Percentiles rank a stretch among this genome's conserved stretches.
Evolutionary conservation across 1,140 invertebrate species (phyloP).

Genomic region (Coelopa frigida): DNA sequence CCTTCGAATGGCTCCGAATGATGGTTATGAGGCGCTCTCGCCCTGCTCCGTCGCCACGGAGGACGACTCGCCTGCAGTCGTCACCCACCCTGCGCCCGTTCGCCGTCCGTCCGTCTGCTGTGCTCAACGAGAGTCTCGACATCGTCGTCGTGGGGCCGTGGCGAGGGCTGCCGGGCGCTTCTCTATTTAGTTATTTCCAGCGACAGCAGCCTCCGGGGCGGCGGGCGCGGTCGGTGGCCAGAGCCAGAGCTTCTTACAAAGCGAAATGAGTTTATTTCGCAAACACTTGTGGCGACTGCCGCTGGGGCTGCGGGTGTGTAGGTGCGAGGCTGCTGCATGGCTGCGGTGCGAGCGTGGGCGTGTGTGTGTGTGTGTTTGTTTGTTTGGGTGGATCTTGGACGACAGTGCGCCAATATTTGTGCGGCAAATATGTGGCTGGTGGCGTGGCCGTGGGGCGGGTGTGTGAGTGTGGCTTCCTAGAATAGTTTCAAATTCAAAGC

Average conservation of each 20-base stretch:
- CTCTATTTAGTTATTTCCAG: background rate
- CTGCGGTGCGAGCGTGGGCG: background rate
- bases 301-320: background rate
- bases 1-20: constrained; percentile 45
- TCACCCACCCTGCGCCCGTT: no score
- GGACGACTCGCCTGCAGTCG: no score
- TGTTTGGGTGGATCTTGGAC: background rate
- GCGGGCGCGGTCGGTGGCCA: background rate
- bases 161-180: no score
- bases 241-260: constrained; percentile 37
- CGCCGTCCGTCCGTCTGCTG: no score
- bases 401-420: no score
- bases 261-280: constrained; percentile 42
- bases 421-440: no score
- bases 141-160: background rate
- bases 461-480: no score
- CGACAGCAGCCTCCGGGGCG: background rate
- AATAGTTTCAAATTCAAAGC: no score
- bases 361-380: background rate
- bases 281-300: constrained; percentile 39
- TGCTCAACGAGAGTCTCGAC: no score
- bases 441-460: no score
- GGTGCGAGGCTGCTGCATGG: background rate
- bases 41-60: constrained; percentile 34
- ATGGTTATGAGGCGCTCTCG: constrained; percentile 45